These are phyloP conservation scores for Phacellophora camtschatica DNA, from an alignment of 30 jellyfish, hydroid and myxozoan species.

Conservation along the genomic window DNA sequence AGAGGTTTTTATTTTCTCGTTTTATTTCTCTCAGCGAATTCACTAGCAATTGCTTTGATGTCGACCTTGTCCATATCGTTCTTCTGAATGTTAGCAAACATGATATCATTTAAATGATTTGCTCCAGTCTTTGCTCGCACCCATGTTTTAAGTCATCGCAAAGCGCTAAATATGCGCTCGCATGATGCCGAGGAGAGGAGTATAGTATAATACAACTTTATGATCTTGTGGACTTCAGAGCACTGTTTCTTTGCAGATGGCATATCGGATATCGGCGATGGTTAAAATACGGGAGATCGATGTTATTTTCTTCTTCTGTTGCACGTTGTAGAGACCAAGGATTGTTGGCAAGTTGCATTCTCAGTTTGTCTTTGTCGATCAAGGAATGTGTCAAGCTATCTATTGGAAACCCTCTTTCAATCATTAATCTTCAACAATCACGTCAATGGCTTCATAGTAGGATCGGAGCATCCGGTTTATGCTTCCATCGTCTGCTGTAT, in stretches of 20 bases:
- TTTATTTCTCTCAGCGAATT: conserved; percentile 34
- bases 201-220: conserved; percentile 9
- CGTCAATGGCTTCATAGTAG: conserved; percentile 37
- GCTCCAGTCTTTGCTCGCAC: conserved; percentile 46
- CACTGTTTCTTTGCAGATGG: conserved; percentile 28
- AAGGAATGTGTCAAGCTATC: not conserved
- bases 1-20: too few relatives aligned
- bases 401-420: not conserved
- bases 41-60: too few relatives aligned
- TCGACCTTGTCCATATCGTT: conserved; percentile 48
- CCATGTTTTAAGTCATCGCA: conserved; percentile 66
- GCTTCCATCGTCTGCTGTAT: conserved; percentile 24
- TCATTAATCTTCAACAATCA: not conserved
- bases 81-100: conserved; percentile 60
- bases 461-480: conserved; percentile 16
- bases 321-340: conserved; percentile 39
- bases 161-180: conserved; percentile 56
- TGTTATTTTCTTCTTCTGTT: conserved; percentile 26
- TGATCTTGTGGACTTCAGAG: conserved; percentile 44
- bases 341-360: conserved; percentile 42
- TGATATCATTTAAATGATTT: conserved; percentile 44
- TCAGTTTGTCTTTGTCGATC: conserved; percentile 19
- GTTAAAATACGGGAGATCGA: conserved; percentile 22
- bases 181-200: conserved; percentile 42
- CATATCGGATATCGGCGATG: conserved; percentile 19